These are phyloP conservation scores for Ceratitis capitata DNA, from an alignment of 1,140 invertebrate genomes.

Conservation along the genomic window DNA sequence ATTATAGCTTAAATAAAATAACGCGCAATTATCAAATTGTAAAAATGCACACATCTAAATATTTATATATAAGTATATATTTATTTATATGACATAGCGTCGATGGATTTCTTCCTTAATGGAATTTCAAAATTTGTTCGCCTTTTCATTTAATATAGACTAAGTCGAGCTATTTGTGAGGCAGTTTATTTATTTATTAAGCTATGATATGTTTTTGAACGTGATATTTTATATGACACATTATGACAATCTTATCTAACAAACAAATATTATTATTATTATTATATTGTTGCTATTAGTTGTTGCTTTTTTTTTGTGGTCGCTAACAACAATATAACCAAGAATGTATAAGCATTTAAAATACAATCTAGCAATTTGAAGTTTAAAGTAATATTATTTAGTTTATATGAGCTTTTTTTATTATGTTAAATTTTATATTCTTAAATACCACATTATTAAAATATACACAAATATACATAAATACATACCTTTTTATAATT, in stretches of 20 bases:
- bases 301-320: neutral
- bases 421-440: neutral
- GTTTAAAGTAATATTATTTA: constrained; percentile 7
- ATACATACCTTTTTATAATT: neutral
- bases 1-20: neutral
- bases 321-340: neutral
- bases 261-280: neutral
- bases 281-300: neutral
- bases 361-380: constrained; percentile 6
- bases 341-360: neutral
- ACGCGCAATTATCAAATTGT: constrained; percentile 7
- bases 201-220: constrained; percentile 19
- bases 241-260: neutral
- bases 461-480: neutral
- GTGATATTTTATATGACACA: neutral
- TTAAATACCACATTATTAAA: constrained; percentile 2
- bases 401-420: neutral
- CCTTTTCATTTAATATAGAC: neutral
- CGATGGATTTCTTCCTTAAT: neutral
- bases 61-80: neutral
- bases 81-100: neutral
- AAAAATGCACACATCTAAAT: neutral
- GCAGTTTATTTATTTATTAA: constrained; percentile 23
- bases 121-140: neutral
- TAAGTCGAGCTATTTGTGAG: too few relatives aligned